Evolutionary conservation across 37 sponge, comb jelly and placozoan species (phyloP), one percentile per base, ranked within the genome.

Genomic region (Axinella damicornis): DNA sequence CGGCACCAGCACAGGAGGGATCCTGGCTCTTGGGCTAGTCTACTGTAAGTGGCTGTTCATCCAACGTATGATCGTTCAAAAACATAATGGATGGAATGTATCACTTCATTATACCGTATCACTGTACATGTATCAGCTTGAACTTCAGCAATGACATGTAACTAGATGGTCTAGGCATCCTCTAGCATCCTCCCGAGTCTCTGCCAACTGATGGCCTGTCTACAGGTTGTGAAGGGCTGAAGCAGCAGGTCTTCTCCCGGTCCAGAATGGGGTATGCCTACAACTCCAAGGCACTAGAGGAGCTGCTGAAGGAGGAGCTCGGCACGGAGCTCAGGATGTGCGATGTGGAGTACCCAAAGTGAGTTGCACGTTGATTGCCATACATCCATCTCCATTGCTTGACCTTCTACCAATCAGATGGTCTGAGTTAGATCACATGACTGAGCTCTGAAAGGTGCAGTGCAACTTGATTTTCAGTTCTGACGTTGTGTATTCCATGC

Each of bases 1-100:
- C 24, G 91, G 91, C 0, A 91, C 91, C 24, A 76, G 79, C 15
- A 91, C 82, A 52, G 91, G 91, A 57, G 91, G 82, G 46, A 81
- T 91, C 19, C 32, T 85, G 16, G 80, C 86, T 25, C 76, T 91
- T 19, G 82, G 57, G 14, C 40, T 91, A 20, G 86, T 91, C 18
- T 91, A 91, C 66, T 71, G 91, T 91, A 52, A 83, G 89, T 72
- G 22, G 5, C 25, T 24, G 64, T 24, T 56, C 30, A 2, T 2
- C 46, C 57, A 31, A 17, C 67, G 66, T 16, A 39, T 65, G 39
- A 5, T 2, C 39, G 40, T n/a, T 37, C 6, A 19, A 13, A 9
- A 73, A 31, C 6, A 14, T n/a, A n/a, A n/a, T n/a, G n/a, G n/a
- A 65, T 65, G 38, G 57, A 52, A 57, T 58, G 53, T 19, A 76